Base-by-base conservation (phyloP, 2,888 invertebrate genomes). In the Catocala nupta region DNA sequence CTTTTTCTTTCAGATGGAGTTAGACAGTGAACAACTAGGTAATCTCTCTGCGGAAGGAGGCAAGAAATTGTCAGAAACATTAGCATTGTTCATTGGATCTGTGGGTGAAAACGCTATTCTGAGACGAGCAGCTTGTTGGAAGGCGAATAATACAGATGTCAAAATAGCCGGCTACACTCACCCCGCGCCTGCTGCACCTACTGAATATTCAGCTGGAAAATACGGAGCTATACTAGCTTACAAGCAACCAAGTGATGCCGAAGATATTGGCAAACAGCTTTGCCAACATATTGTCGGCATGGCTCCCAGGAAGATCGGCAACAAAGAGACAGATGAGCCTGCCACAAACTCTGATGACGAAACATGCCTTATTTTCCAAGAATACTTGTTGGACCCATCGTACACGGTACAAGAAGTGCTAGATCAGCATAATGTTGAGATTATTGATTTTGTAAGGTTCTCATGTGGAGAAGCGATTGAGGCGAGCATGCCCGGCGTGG, bases 221-320 rank as follows among this genome's bases (percentile, higher is more conserved):
- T 98, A 98, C 87, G 99, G 98, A 39, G 97, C 98, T 0, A 83
- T 99, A 52, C 93, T 99, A 0, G 97, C 97, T 25, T 96, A 97
- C 82, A 95, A 93, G 84, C 94, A 91, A 78, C 81, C 81, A 53
- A 84, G 76, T 60, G 90, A 82, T 52, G 80, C 85, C 1, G 90
- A 94, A 51, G 90, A 94, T 59, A 81, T 97, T 9, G 97, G 97
- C 13, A 95, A 96, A 75, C 96, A 97, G 81, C 87, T 99, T 7
- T 98, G 98, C 84, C 99, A 99, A 86, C 99, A 99, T 83, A 96
- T 99, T 78, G 98, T 99, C 25, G 98, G 98, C 39, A 96, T 98
- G 95, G 97, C 97, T 78, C 98, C 98, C 0, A 87, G 82, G 44
- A 97, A 96, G 91, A 95, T 98, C 65, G 98, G 98, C 0, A 88